Evolutionary conservation across 2,888 invertebrate species (phyloP).

Genomic region (Stratiomys singularior): DNA sequence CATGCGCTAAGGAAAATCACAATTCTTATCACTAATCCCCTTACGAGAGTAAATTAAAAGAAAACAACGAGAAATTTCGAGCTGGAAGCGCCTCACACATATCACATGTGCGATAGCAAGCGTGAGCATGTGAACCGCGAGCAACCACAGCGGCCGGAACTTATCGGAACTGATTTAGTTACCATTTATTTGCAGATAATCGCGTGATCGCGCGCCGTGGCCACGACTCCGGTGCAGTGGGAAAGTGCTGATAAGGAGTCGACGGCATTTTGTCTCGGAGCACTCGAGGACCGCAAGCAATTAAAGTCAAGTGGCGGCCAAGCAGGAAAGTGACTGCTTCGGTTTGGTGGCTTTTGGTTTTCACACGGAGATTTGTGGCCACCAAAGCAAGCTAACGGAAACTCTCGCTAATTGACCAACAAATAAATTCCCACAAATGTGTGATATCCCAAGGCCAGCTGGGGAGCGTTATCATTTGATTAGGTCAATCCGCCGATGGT

Average conservation of each 20-base stretch:
- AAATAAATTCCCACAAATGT: constrained; percentile 15
- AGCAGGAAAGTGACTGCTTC: too few species aligned
- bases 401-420: constrained; percentile 12
- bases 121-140: neutral
- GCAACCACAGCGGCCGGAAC: neutral
- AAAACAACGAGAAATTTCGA: constrained; percentile 1
- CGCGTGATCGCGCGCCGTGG: constrained; percentile 3
- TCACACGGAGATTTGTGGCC: constrained; percentile 23
- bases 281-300: neutral
- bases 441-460: neutral
- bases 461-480: neutral
- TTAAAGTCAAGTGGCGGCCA: constrained; percentile 7
- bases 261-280: neutral
- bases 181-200: constrained; percentile 25
- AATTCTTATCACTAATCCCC: neutral
- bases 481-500: constrained; percentile 6
- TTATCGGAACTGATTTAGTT: constrained; percentile 23
- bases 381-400: constrained; percentile 29
- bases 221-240: constrained; percentile 16
- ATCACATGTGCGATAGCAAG: neutral
- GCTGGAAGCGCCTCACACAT: neutral
- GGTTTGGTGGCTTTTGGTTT: neutral
- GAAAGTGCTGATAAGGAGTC: constrained; percentile 24
- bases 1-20: too few species aligned
- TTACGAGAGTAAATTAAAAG: constrained; percentile 17